Evolutionary conservation across 2,113 vertebrate species (phyloP).

Genomic region (Nesogale talazaci): DNA sequence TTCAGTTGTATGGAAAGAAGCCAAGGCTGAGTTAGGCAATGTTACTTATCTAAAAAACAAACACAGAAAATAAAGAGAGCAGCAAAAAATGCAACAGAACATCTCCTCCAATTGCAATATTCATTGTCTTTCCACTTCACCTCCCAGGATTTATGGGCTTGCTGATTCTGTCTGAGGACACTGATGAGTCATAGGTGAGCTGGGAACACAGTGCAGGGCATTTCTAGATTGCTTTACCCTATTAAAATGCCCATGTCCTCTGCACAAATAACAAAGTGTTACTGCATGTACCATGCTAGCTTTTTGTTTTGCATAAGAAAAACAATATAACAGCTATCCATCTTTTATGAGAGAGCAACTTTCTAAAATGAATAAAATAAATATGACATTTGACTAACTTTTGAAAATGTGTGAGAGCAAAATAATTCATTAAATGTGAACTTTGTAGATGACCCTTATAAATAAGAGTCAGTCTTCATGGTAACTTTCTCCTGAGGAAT

Average conservation of each 20-base stretch:
- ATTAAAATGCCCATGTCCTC: background rate
- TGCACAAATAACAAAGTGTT: background rate
- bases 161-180: conserved; percentile 46
- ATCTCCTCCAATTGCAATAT: conserved; percentile 54
- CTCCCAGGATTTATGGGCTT: conserved; percentile 35
- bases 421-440: conserved; percentile 29
- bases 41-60: background rate
- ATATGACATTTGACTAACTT: conserved; percentile 44
- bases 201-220: conserved; percentile 45
- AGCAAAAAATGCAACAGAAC: background rate
- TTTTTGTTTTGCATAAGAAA: background rate
- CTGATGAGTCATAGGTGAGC: conserved; percentile 65
- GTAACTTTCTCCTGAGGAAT: conserved; percentile 69
- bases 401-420: conserved; percentile 31
- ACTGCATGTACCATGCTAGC: background rate
- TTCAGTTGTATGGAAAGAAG: background rate
- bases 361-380: conserved; percentile 4
- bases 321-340: background rate
- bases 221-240: background rate
- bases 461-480: conserved; percentile 51
- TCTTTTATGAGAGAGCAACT: background rate
- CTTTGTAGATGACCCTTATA: conserved; percentile 9
- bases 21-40: background rate
- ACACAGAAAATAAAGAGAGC: conserved; percentile 38
- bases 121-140: conserved; percentile 67